Base-by-base conservation (phyloP, 2,113 vertebrate species). In the Cephalopterus ornatus region DNA sequence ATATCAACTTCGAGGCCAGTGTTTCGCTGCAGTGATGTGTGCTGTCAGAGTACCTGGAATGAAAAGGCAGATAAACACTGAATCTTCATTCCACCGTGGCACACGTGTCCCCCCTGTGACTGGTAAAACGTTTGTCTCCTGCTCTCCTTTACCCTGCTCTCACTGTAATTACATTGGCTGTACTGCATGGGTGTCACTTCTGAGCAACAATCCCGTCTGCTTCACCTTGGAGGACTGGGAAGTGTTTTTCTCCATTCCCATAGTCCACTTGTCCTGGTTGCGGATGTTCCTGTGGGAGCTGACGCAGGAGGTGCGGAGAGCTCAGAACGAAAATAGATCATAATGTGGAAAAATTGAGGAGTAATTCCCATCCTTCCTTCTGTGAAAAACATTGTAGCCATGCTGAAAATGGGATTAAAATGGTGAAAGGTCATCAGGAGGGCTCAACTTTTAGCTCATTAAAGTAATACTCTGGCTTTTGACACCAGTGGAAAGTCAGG, bases 331-430 rank as follows among this genome's bases (percentile, higher is more conserved):
- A 86, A 80, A 61, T 56, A 77, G 85, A 61, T 59, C 17, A 24
- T 63, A 50, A 49, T 49, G 59, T 92, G 82, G 95, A 92, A 93
- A 94, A 95, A 83, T 17, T 56, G 63, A 78, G 52, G 39, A 75
- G 68, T 46, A 59, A 78, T 75, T 65, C 76, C 52, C 11, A 71
- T 73, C 70, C 24, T 47, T 70, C 59, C 72, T 87, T 94, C 71
- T 61, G 52, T 1, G 12, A 27, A 71, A 95, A 90, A 37, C 42
- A 12, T 20, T 70, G 41, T 62, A 41, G 68, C 39, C 37, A 24
- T 85, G 53, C 67, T 83, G 80, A 62, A 63, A 91, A 92, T 52
- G 41, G 76, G 92, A 94, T 95, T 95, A 86, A 88, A 88, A 49
- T 46, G 88, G 32, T 11, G 7, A 32, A 83, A 77, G 85, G 81